These are phyloP conservation scores for Apostichopus japonicus DNA, from an alignment of 35 echinoderm and acorn worm genomes.

Conservation along the genomic window DNA sequence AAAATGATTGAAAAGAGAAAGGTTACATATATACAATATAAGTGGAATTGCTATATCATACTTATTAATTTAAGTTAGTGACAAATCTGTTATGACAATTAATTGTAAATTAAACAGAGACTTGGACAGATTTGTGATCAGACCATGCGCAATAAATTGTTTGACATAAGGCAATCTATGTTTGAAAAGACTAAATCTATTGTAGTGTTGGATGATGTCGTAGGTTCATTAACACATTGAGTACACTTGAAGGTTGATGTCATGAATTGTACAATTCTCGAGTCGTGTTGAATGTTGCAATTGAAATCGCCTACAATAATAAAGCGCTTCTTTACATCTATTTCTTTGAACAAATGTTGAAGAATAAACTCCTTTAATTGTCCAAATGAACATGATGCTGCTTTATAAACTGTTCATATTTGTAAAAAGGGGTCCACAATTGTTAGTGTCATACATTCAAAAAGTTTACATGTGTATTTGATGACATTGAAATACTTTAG, in stretches of 20 bases:
- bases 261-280: not conserved
- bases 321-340: not conserved
- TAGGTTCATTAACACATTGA: not conserved
- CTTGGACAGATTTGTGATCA: constrained; percentile 11
- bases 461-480: too few relatives aligned
- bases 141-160: constrained; percentile 24
- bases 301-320: constrained; percentile 22
- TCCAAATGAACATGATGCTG: constrained; percentile 11
- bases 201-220: not conserved
- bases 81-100: not conserved
- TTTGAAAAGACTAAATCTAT: not conserved
- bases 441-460: not conserved
- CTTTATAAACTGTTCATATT: not conserved
- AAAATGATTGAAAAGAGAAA: not conserved
- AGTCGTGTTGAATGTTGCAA: not conserved
- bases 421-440: not conserved
- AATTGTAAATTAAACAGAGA: not conserved
- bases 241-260: not conserved
- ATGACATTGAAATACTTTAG: too few relatives aligned
- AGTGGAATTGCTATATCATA: not conserved
- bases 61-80: not conserved
- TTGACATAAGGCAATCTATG: not conserved
- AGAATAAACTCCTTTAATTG: not conserved
- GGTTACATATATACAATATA: too few relatives aligned
- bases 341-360: not conserved